Evolutionary conservation across 1,140 invertebrate species (phyloP).

Genomic region (Eumaeus atala): DNA sequence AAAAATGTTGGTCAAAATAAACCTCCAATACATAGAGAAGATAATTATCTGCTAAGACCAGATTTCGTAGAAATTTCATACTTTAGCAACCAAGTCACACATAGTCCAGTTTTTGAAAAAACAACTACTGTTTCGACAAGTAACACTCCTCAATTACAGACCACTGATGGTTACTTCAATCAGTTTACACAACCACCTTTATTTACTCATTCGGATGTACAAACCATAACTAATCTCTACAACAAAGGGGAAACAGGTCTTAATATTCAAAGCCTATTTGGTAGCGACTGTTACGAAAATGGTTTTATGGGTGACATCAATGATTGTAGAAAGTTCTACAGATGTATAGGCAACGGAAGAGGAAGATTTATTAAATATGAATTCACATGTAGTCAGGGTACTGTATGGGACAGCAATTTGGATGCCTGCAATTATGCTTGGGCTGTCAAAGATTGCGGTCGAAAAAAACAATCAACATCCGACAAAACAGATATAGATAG

Average conservation of each 20-base stretch:
- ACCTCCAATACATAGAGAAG: background rate
- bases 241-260: background rate
- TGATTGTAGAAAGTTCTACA: slow-evolving; percentile 81
- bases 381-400: slow-evolving; percentile 80
- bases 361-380: slow-evolving; percentile 76
- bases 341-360: slow-evolving; percentile 78
- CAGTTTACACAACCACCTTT: background rate
- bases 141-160: background rate
- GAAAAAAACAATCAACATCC: slow-evolving; percentile 7
- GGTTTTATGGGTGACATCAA: slow-evolving; percentile 76
- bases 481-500: slow-evolving; percentile 7
- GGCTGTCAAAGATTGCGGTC: slow-evolving; percentile 65
- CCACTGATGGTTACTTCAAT: background rate
- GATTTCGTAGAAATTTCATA: background rate
- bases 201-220: background rate
- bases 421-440: slow-evolving; percentile 78
- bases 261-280: background rate
- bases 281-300: slow-evolving; percentile 56
- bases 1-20: background rate
- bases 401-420: slow-evolving; percentile 78
- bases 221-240: background rate
- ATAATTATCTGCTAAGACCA: background rate
- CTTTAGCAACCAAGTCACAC: background rate
- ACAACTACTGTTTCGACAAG: background rate
- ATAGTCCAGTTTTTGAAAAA: background rate